A percentile compares a stretch with the other conserved stretches of the same genome.
These are phyloP conservation scores for Ranitomeya imitator DNA, from an alignment of 2,113 vertebrate genomes.

Conservation along the genomic window DNA sequence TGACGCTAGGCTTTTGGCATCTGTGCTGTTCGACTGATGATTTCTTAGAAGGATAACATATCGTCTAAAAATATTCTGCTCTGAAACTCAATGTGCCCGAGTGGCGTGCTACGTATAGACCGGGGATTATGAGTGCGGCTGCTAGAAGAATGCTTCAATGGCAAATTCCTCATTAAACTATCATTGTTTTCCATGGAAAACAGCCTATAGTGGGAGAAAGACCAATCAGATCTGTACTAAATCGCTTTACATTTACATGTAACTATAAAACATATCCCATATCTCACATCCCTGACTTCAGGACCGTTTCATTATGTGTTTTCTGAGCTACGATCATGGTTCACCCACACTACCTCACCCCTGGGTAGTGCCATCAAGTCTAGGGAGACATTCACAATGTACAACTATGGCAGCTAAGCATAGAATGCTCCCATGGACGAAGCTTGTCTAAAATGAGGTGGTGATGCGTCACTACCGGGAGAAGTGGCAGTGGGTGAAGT, in stretches of 20 bases:
- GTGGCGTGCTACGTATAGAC: conserved; percentile 2
- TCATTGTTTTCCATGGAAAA: not conserved
- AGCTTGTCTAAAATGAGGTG: no score
- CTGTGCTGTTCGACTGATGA: not conserved
- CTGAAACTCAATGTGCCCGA: conserved; percentile 27
- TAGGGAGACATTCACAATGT: no score
- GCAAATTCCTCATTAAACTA: not conserved
- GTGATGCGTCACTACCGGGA: not conserved
- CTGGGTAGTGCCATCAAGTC: no score
- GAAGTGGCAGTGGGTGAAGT: not conserved
- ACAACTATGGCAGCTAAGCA: no score
- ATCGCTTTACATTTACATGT: no score
- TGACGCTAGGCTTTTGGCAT: not conserved
- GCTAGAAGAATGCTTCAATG: not conserved
- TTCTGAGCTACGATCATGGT: no score
- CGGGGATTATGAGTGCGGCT: conserved; percentile 1
- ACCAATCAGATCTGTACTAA: not conserved
- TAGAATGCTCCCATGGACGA: no score
- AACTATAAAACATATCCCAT: no score
- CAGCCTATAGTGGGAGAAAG: not conserved
- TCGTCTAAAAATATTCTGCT: conserved; percentile 37
- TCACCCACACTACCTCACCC: no score
- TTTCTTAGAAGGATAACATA: conserved; percentile 41
- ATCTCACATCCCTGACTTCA: not conserved
- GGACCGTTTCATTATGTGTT: not conserved